phyloP scores from a whole-genome alignment of 1,140 invertebrate genomes.

The Papilio polytes region DNA sequence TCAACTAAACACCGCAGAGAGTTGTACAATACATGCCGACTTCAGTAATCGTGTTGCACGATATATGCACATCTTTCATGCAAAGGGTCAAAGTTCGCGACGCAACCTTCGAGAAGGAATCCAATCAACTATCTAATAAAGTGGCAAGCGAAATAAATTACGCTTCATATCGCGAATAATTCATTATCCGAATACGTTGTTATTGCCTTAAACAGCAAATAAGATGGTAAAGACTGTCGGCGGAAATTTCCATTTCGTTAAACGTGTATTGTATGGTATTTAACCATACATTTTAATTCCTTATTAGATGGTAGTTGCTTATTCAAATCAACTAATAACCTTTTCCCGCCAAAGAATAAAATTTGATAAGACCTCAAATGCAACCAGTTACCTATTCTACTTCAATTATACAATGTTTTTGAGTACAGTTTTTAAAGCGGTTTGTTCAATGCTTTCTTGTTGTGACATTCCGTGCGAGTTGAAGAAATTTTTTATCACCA shows the following conservation, averaged over 20 bases:
- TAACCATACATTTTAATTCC: neutral
- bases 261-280: constrained; percentile 19
- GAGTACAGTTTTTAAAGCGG: neutral
- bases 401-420: no score
- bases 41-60: constrained; percentile 42
- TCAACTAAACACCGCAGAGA: constrained; percentile 5
- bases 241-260: constrained; percentile 30
- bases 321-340: neutral
- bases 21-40: constrained; percentile 31
- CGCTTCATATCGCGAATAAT: constrained; percentile 57
- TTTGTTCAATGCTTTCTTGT: constrained; percentile 2
- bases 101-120: constrained; percentile 64
- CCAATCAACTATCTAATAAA: constrained; percentile 74
- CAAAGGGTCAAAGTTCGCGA: constrained; percentile 63
- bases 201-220: constrained; percentile 44
- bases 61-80: constrained; percentile 53
- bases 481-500: neutral
- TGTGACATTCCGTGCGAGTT: neutral
- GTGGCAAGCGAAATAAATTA: constrained; percentile 64
- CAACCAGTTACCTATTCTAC: no score
- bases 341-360: neutral
- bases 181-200: constrained; percentile 53
- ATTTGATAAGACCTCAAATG: neutral
- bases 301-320: neutral
- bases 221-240: constrained; percentile 10